Conservation (phyloP, 2,888 invertebrate species). For the Leucophora obtusa region DNA sequence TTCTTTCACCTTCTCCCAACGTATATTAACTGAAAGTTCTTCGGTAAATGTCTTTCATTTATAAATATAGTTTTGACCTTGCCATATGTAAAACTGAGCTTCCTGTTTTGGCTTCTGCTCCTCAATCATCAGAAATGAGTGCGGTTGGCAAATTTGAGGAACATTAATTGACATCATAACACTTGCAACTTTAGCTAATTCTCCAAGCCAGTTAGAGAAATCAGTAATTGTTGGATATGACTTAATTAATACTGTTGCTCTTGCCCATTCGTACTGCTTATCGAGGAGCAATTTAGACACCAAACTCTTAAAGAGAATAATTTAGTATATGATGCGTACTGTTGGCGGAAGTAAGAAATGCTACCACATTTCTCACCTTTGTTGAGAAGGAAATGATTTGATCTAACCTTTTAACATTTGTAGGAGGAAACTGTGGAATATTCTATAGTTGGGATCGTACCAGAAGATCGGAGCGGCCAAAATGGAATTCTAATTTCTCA, state of each 20-base stretch:
- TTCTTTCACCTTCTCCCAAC: no score
- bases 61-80: background rate
- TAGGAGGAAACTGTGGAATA: background rate
- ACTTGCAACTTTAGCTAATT: constrained; percentile 18
- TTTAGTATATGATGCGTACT: background rate
- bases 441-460: background rate
- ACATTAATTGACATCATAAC: no score
- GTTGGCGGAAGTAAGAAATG: background rate
- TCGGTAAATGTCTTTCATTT: background rate
- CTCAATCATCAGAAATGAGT: no score
- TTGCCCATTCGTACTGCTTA: constrained; percentile 19
- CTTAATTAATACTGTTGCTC: background rate
- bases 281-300: background rate
- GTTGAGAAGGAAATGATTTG: background rate
- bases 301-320: background rate
- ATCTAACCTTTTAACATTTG: background rate
- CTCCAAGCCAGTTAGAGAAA: constrained; percentile 9
- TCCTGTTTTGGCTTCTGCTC: background rate
- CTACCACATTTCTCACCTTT: background rate
- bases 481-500: background rate
- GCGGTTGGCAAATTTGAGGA: no score
- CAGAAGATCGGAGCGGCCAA: background rate
- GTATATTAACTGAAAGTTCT: background rate
- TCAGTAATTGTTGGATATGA: background rate
- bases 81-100: background rate